Evolutionary conservation across 37 sponge, comb jelly and placozoan species (phyloP).

Genomic region (Hexactinellida sp.): DNA sequence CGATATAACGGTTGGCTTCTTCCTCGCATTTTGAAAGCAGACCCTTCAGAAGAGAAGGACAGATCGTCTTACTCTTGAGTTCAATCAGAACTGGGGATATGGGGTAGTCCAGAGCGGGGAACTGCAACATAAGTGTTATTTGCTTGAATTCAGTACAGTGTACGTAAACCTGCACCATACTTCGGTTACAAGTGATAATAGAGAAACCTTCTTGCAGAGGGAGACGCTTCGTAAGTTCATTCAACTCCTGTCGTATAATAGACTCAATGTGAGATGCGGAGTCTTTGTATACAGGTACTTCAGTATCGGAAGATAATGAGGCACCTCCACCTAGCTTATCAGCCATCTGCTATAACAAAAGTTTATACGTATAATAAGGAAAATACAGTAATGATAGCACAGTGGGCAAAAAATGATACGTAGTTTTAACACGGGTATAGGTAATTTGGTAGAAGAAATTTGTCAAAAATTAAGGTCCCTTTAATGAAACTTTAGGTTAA

Average conservation of each 20-base stretch:
- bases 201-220: not conserved
- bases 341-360: no score
- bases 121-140: conserved; percentile 46
- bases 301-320: no score
- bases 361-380: no score
- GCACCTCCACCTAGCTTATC: no score
- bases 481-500: no score
- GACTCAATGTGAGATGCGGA: no score
- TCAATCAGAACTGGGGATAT: conserved; percentile 36
- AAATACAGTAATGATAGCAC: no score
- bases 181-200: not conserved
- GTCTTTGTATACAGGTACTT: no score
- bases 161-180: not conserved
- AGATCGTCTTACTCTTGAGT: conserved; percentile 68
- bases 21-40: conserved; percentile 50
- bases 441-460: no score
- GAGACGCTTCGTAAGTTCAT: not conserved
- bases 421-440: no score
- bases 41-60: conserved; percentile 40
- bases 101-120: conserved; percentile 59
- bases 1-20: conserved; percentile 35
- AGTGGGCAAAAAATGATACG: no score
- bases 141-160: conserved; percentile 40
- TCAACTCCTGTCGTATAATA: not conserved
- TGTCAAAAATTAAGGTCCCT: no score